phyloP scores from a whole-genome alignment of 2,888 invertebrate genomes.

The Thumatha senex region DNA sequence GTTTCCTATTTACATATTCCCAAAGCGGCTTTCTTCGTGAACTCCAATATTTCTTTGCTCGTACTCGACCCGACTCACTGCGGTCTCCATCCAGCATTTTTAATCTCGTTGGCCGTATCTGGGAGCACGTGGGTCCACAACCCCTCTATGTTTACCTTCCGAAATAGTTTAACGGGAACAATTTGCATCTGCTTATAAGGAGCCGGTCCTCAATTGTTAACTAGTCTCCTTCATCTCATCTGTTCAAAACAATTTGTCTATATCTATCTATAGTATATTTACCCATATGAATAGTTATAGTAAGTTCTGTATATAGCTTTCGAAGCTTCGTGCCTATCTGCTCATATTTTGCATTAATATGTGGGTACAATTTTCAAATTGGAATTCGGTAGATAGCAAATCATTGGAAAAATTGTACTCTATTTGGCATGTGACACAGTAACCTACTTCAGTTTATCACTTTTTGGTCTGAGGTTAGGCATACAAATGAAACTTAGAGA shows the following conservation, averaged over 20 bases:
- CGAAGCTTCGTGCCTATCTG: too few species aligned
- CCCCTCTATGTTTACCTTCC: conserved; percentile 81
- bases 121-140: conserved; percentile 71
- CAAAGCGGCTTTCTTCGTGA: conserved; percentile 78
- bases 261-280: conserved; percentile 16
- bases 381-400: conserved; percentile 1
- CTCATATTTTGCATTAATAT: background rate
- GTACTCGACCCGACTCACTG: conserved; percentile 65
- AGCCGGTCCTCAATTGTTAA: conserved; percentile 78
- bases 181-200: conserved; percentile 82
- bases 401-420: conserved; percentile 1
- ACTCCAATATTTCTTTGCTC: conserved; percentile 79
- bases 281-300: background rate
- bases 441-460: conserved; percentile 6
- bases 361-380: conserved; percentile 1
- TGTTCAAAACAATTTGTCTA: conserved; percentile 36
- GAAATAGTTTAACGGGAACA: conserved; percentile 83
- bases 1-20: conserved; percentile 80
- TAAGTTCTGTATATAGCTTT: background rate
- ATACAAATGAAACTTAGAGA: background rate
- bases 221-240: conserved; percentile 61
- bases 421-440: conserved; percentile 7
- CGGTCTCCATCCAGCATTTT: conserved; percentile 79
- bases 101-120: conserved; percentile 80
- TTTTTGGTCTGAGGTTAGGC: background rate